A percentile compares a stretch with the other conserved stretches of the same genome.
Evolutionary conservation across 2,113 vertebrate genomes (phyloP).

Genomic region (Clarias macrocephalus): DNA sequence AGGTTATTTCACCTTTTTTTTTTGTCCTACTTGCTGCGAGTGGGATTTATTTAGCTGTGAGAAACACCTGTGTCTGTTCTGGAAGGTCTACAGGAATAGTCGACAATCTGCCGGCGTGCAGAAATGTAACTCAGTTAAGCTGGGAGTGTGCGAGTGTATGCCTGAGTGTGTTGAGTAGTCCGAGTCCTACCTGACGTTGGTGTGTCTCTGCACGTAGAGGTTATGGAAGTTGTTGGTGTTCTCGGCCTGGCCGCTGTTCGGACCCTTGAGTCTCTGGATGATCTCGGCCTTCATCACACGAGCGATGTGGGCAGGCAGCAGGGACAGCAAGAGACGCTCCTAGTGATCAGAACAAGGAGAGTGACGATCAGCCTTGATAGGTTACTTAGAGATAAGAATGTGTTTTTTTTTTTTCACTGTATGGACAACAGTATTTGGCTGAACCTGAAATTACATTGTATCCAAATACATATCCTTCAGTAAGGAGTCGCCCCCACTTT

Average conservation of each 20-base stretch:
- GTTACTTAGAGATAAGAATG: neutral
- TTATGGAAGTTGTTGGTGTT: constrained; percentile 99
- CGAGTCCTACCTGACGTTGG: constrained; percentile 86
- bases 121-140: constrained; percentile 15
- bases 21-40: constrained; percentile 8
- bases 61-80: constrained; percentile 5
- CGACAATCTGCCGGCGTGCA: neutral
- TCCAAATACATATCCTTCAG: too few relatives aligned
- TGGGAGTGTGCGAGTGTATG: neutral
- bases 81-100: constrained; percentile 11
- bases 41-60: neutral
- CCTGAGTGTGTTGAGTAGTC: neutral
- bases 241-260: constrained; percentile 91
- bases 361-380: neutral
- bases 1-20: constrained; percentile 16
- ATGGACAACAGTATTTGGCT: too few relatives aligned
- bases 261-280: constrained; percentile 94
- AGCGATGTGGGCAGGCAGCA: constrained; percentile 94
- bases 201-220: constrained; percentile 96
- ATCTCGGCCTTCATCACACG: constrained; percentile 98
- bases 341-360: constrained; percentile 55
- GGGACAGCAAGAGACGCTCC: constrained; percentile 91
- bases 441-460: too few relatives aligned
- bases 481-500: too few relatives aligned
- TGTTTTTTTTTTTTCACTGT: neutral